Evolutionary conservation across 1,140 invertebrate genomes (phyloP), one percentile per base, ranked within the genome.

Genomic region (Saccostrea cuccullata): DNA sequence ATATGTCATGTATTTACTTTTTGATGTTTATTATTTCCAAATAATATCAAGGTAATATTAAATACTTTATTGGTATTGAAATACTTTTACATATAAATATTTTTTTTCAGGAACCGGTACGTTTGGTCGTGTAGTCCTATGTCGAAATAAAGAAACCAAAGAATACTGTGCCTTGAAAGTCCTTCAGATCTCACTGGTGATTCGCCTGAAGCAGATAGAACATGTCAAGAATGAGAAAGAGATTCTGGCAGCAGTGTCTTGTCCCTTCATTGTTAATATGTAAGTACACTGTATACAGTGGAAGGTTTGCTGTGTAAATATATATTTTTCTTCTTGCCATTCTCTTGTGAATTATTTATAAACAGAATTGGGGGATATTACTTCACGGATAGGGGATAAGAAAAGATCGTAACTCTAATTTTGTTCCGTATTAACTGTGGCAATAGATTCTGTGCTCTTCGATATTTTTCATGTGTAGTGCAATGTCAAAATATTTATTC

Each of bases 251-350:
- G 88, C 92, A 95, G 97, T 99, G 85, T 96, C 97, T 90, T 98
- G 99, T 96, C 98, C 98, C 86, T 99, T 99, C 95, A 97, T 99
- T 89, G 98, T 99, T 47, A 98, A 98, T 94, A 96, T 99, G 98
- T 99, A 96, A 98, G 98, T 95, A 89, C 88, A 20, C 86, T 70
- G 23, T 83, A 40, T 60, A 58, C 11, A 47, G 26, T 58, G 26
- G 47, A 40, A 58, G 47, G 3, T 58, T 36, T 58, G 60, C 13
- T 23, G n/a, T 30, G 36, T 23, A 86, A 70, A 86, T 73, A 86
- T 36, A 56, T 73, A 73, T 86, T 23, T 20, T 64, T 55, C 30
- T 86, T 40, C 36, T n/a, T 23, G 20, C 60, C 17, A 40, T 77
- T 15, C 26, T 77, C 23, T 11, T 77, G 26, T 36, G 23, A 77